Base-by-base conservation (phyloP, 2,888 invertebrate genomes). In the Heliconius cydno region DNA sequence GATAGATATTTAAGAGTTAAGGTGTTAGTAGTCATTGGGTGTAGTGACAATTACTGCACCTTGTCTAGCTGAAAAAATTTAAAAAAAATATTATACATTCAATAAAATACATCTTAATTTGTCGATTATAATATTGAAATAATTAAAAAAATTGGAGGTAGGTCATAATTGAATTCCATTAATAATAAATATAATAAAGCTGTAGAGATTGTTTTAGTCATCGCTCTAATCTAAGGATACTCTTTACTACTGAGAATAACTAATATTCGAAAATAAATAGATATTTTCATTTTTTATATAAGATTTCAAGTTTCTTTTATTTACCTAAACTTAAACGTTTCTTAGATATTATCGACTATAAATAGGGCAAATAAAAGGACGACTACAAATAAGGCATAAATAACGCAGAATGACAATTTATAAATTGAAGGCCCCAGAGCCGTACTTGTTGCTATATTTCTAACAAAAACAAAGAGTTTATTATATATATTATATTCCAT, bases 341-440 rank as follows among this genome's bases (percentile, higher is more conserved):
- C 68, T 46, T n/a, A 76, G 52, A 52, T 76, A 67, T 76, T 67
- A 52, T 63, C 76, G 30, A 67, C 34, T 67, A 52, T 34, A 66
- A 67, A 76, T 34, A 67, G 67, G n/a, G 41, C 65, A 70, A 78
- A 67, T 77, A 79, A 80, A 79, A 80, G 34, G n/a, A 57, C 73
- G 52, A 30, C 30, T 68, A 80, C 76, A 79, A 79, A 80, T 77
- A 78, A 79, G 72, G 76, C 30, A 81, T 80, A 82, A 79, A 82
- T 79, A 81, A 76, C 73, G 71, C 68, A 78, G 77, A 83, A 84
- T 81, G 81, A 83, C 80, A 82, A 78, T 84, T 84, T 84, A 82
- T 82, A 82, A 84, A 84, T 82, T 84, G 82, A 83, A 84, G 82
- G 78, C n/a, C 34, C 34, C 84, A 83, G 84, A 77, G 75, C 52